A percentile compares a stretch with the other conserved stretches of the same genome.
Evolutionary conservation across 2,797 vertebrate genomes (phyloP).

Genomic region (Poecilia wingei): DNA sequence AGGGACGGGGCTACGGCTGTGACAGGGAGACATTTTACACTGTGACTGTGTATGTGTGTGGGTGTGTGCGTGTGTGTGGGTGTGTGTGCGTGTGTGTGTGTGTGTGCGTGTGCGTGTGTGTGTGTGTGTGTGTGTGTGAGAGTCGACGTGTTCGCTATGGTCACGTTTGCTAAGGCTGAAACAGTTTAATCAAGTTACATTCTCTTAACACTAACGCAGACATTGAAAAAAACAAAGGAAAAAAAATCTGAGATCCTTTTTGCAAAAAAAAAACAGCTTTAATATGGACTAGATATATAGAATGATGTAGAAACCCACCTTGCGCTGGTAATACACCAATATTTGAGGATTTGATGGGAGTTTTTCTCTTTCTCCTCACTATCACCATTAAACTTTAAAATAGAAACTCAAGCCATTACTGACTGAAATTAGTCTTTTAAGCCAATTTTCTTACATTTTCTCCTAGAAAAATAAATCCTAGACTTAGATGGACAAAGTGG

Average conservation of each 20-base stretch:
- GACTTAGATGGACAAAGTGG: not conserved
- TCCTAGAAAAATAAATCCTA: not conserved
- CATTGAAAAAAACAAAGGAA: not conserved
- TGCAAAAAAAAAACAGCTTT: not conserved
- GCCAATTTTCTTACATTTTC: not conserved
- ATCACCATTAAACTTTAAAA: not conserved
- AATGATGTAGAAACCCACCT: not conserved
- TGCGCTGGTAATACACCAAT: not conserved
- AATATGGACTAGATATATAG: not conserved
- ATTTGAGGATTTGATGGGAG: not conserved
- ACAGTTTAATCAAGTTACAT: not conserved
- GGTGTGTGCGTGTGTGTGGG: not conserved
- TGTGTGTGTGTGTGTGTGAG: not conserved
- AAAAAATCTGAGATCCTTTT: not conserved
- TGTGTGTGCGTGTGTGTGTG: not conserved
- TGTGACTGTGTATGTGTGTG: slow-evolving; percentile 12
- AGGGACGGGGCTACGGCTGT: slow-evolving; percentile 43
- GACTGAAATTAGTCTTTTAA: not conserved
- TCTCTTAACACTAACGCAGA: not conserved
- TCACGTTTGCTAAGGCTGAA: slow-evolving; percentile 22
- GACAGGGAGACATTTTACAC: slow-evolving; percentile 50
- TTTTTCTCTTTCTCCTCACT: not conserved
- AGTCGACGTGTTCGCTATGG: not conserved
- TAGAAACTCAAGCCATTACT: not conserved
- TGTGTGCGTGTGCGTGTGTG: not conserved